Conservation (phyloP, 1,140 invertebrate genomes). For the Monochamus saltuarius region DNA sequence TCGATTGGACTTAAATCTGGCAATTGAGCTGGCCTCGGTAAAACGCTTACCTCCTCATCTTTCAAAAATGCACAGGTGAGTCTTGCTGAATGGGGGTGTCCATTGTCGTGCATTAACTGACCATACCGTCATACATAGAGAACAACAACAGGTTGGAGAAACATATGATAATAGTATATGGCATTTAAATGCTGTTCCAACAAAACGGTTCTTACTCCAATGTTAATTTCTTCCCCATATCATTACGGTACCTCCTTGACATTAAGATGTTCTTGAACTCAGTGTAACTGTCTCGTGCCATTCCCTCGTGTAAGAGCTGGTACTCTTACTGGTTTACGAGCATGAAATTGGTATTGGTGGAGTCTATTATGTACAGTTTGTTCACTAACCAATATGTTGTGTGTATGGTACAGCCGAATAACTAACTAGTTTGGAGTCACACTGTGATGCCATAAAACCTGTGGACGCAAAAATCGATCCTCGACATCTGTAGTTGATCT, state of each 20-base stretch:
- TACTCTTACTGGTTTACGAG: no score
- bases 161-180: constrained; percentile 3
- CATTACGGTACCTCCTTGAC: constrained; percentile 16
- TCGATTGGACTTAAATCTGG: constrained; percentile 45
- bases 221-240: constrained; percentile 12
- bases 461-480: no score
- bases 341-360: no score
- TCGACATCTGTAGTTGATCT: no score
- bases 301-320: constrained; percentile 1
- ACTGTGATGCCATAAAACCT: no score
- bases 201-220: no score
- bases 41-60: constrained; percentile 22
- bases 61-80: neutral
- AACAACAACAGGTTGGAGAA: neutral
- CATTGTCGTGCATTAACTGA: neutral
- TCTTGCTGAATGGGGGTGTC: constrained; percentile 1
- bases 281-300: constrained; percentile 9
- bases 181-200: no score
- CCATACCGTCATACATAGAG: neutral
- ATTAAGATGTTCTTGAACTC: neutral
- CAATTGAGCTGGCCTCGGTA: constrained; percentile 38
- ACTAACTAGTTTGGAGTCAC: no score
- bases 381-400: no score
- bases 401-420: no score
- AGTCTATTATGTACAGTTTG: no score